Evolutionary conservation across 2,113 vertebrate genomes (phyloP), one percentile per base, ranked within the genome.

Genomic region (Cololabis saira): DNA sequence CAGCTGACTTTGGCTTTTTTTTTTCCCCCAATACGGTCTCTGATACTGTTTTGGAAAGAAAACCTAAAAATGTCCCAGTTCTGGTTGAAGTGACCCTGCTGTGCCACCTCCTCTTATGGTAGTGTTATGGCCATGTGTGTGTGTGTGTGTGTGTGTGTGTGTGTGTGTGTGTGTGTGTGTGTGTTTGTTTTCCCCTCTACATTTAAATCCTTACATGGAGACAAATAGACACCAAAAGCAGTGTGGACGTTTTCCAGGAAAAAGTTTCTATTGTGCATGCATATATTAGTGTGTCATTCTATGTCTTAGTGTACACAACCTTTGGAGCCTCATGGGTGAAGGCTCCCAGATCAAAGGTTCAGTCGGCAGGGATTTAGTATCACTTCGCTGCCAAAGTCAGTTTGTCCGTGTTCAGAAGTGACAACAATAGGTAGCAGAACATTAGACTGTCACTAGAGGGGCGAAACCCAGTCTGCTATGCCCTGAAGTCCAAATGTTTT

Each of bases 121-220:
- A 84, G 80, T 86, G 89, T 87, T 79, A 81, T 19, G 53, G 57
- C 54, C 71, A 42, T 85, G 75, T 83, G 71, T 82, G 78, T 65
- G 42, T 65, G 16, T 16, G 30, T 80, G 73, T 80, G 62, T 67
- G 11, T 18, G 11, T 47, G 45, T 47, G 45, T 47, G n/a, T 47
- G 45, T 63, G 73, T 80, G 62, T 67, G 81, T 71, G 81, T 76
- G 78, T 77, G 70, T 15, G 24, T 81, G 57, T 71, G 66, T 30
- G 70, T 72, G 76, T 89, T 91, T 92, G 84, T 90, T 92, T 91
- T 91, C 67, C 80, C 76, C 79, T 80, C 47, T 59, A 30, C 83
- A 78, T 86, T 87, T 89, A 85, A 89, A 84, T 71, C 92, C 91
- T 90, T 92, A 93, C 88, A 93, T 92, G 90, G 92, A 91, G 76